Base-by-base conservation (phyloP, 1,140 invertebrate genomes). In the Lineus longissimus region DNA sequence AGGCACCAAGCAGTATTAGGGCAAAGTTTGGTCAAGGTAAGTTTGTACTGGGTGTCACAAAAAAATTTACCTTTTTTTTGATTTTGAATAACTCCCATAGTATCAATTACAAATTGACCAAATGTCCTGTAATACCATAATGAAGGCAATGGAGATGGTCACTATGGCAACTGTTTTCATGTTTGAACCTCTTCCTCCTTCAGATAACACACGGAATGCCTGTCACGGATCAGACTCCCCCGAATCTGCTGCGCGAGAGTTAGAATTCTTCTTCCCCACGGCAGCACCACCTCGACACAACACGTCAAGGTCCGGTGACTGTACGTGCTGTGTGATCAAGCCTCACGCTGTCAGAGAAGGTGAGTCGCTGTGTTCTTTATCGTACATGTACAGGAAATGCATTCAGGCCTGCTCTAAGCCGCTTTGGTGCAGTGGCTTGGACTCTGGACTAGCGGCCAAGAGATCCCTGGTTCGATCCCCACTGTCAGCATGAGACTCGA, bases 331-430 rank as follows among this genome's bases (percentile, higher is more conserved):
- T 74, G 85, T 97, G 30, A 89, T 97, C 19, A 95, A 96, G 80
- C 94, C 94, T n/a, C 93, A 96, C 82, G 89, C 90, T 47, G 83
- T 97, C 2, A 84, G 88, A 65, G 88, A 89, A 74, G 88, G 87
- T 86, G 71, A 69, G 64, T 40, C 27, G 17, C 41, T 13, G 19
- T 43, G 13, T 22, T 61, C 40, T 55, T 19, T 55, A 7, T 25
- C n/a, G 25, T 27, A 36, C n/a, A n/a, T n/a, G n/a, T n/a, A n/a
- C n/a, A n/a, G n/a, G n/a, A n/a, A n/a, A n/a, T n/a, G n/a, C n/a
- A n/a, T n/a, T n/a, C n/a, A n/a, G n/a, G n/a, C n/a, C n/a, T n/a
- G n/a, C n/a, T n/a, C n/a, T n/a, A n/a, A n/a, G n/a, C n/a, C n/a
- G n/a, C n/a, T n/a, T n/a, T n/a, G n/a, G n/a, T n/a, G n/a, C n/a